Evolutionary conservation across 2,797 vertebrate genomes (phyloP).

Genomic region (Hypotaenidia philippensis): DNA sequence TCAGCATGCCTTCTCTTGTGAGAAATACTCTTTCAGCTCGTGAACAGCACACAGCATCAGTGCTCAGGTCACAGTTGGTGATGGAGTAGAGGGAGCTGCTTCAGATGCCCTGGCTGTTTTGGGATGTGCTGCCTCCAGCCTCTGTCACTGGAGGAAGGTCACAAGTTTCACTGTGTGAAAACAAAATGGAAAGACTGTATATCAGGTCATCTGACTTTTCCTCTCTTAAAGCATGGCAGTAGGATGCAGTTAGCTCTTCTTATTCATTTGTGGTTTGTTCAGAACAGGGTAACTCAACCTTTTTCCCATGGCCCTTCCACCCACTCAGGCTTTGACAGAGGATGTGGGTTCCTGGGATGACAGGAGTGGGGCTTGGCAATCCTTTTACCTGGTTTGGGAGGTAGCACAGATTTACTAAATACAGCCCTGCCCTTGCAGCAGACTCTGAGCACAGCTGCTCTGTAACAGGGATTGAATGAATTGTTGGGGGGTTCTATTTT

Average conservation of each 20-base stretch:
- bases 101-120: neutral
- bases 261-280: neutral
- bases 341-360: neutral
- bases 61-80: fast-evolving
- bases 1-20: neutral
- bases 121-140: neutral
- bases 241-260: neutral
- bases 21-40: neutral
- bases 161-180: fast-evolving
- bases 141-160: neutral
- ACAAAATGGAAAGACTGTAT: neutral
- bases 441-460: neutral
- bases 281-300: neutral
- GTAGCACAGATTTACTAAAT: neutral
- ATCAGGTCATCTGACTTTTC: neutral
- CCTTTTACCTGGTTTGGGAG: neutral
- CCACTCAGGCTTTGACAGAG: neutral
- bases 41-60: neutral
- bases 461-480: neutral
- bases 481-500: neutral
- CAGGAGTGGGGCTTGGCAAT: neutral
- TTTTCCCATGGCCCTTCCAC: neutral
- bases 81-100: neutral
- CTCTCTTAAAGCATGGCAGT: neutral
- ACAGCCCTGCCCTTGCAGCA: neutral